These are phyloP conservation scores for Xyrauchen texanus DNA, from an alignment of 2,113 vertebrate genomes.

Conservation along the genomic window DNA sequence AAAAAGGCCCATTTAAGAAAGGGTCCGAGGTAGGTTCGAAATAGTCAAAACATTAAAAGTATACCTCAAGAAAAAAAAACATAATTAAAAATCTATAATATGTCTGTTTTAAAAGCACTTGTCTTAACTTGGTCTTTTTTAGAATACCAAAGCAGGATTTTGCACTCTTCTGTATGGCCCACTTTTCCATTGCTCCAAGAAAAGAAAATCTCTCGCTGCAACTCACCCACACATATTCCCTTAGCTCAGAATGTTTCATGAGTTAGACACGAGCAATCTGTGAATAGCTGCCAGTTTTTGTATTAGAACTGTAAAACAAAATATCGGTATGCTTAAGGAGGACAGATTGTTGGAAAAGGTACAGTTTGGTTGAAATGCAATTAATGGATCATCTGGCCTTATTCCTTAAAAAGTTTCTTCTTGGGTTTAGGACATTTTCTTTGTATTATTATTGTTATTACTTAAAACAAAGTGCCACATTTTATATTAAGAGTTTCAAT, in stretches of 20 bases:
- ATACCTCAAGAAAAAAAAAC: background rate
- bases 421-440: background rate
- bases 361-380: background rate
- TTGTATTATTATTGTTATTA: background rate
- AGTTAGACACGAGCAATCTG: slow-evolving; percentile 20
- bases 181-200: slow-evolving; percentile 38
- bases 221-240: slow-evolving; percentile 41
- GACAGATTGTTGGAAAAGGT: background rate
- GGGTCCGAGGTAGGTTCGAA: too few species aligned
- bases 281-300: background rate
- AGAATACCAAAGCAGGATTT: slow-evolving; percentile 27
- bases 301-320: background rate
- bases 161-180: slow-evolving; percentile 24
- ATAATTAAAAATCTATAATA: too few species aligned
- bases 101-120: background rate
- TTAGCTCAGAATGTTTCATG: slow-evolving; percentile 35
- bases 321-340: too few species aligned
- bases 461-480: background rate
- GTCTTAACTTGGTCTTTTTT: slow-evolving; percentile 24
- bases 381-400: background rate
- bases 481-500: background rate
- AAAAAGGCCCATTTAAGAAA: too few species aligned
- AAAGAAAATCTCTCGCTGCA: slow-evolving; percentile 42
- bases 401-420: background rate
- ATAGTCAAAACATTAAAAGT: too few species aligned